These are phyloP conservation scores for Grammatotria lemairii DNA, from an alignment of 2,113 vertebrate genomes.

Conservation along the genomic window DNA sequence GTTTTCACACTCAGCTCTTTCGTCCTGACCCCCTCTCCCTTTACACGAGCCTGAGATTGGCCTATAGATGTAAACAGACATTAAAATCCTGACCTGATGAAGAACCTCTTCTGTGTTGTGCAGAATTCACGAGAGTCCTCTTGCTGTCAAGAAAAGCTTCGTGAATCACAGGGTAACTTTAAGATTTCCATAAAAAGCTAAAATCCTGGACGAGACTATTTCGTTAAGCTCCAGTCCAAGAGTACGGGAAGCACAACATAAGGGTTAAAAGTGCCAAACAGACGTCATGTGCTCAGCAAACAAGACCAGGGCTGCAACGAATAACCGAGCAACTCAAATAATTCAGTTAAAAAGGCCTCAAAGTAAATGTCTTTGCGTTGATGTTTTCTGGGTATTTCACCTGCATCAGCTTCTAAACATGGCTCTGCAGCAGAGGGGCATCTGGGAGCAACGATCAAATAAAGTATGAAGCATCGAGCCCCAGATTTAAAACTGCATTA, in stretches of 20 bases:
- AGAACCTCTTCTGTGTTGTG: background rate
- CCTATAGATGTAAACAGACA: background rate
- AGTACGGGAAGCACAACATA: fast-evolving
- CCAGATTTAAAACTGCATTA: background rate
- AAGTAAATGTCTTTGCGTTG: background rate
- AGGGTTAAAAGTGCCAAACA: background rate
- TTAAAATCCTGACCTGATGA: background rate
- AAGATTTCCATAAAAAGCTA: background rate
- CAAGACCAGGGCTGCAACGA: fast-evolving
- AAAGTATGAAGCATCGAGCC: background rate
- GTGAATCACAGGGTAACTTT: background rate
- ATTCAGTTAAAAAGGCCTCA: background rate
- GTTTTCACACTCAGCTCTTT: background rate
- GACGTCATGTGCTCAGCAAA: background rate
- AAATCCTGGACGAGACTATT: background rate
- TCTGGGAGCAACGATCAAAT: background rate
- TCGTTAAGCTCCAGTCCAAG: fast-evolving
- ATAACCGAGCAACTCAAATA: background rate
- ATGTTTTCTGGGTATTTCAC: background rate
- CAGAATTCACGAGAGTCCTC: background rate
- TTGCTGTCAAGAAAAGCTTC: background rate
- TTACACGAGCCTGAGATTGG: background rate
- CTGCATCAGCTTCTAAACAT: background rate
- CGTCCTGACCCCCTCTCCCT: fast-evolving
- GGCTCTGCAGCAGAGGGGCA: background rate